phyloP scores from a whole-genome alignment of 1,140 invertebrate genomes.

The Apis dorsata region DNA sequence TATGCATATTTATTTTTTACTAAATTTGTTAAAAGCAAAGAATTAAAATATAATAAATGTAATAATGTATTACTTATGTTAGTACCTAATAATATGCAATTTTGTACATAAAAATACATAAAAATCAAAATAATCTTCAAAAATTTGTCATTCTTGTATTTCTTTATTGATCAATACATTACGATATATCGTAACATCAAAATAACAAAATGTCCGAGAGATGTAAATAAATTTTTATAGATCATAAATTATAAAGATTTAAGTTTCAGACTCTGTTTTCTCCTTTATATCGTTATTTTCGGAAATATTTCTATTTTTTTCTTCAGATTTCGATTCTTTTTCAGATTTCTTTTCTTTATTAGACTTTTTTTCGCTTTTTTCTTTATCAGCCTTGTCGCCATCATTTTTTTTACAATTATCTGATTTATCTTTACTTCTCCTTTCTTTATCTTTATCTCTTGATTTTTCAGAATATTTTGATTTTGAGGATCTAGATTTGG shows the following conservation, averaged over 20 bases:
- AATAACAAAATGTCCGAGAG: slow-evolving; percentile 32
- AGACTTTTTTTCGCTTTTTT: slow-evolving; percentile 75
- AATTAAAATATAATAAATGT: not conserved
- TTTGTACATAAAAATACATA: not conserved
- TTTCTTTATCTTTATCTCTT: slow-evolving; percentile 76
- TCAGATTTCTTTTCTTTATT: slow-evolving; percentile 71
- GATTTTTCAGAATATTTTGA: slow-evolving; percentile 78
- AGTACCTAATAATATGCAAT: slow-evolving; percentile 1
- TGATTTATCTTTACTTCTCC: slow-evolving; percentile 77
- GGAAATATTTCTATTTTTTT: slow-evolving; percentile 69
- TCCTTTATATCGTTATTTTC: slow-evolving; percentile 76
- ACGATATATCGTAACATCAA: slow-evolving; percentile 39
- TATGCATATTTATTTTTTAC: slow-evolving; percentile 6
- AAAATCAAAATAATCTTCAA: slow-evolving; percentile 7
- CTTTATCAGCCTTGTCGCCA: slow-evolving; percentile 67
- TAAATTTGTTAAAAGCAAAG: not conserved
- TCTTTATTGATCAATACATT: slow-evolving; percentile 52
- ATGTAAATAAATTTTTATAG: slow-evolving; percentile 8
- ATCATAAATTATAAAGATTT: slow-evolving; percentile 9
- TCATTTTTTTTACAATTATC: slow-evolving; percentile 77
- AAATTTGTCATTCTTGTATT: slow-evolving; percentile 28
- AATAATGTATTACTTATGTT: not conserved
- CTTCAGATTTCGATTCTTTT: slow-evolving; percentile 71
- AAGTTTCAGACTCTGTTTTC: slow-evolving; percentile 72
- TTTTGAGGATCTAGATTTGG: slow-evolving; percentile 76